These are phyloP conservation scores for Acrocephalus arundinaceus DNA, from an alignment of 2,113 vertebrate genomes.

Conservation along the genomic window DNA sequence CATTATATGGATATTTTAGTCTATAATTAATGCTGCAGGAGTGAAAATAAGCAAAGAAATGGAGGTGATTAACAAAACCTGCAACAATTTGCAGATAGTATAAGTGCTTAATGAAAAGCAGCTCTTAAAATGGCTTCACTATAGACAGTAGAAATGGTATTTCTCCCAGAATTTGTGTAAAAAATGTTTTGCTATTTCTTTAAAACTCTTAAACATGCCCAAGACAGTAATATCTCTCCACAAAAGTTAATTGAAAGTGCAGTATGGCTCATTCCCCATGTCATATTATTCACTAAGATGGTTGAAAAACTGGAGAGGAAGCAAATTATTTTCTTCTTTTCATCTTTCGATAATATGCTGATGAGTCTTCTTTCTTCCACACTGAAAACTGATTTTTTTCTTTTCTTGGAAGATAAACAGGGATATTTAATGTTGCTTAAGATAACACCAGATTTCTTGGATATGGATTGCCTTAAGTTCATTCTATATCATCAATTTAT, in stretches of 20 bases:
- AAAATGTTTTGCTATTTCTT: neutral
- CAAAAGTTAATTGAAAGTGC: neutral
- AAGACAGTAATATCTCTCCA: neutral
- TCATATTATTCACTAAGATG: neutral
- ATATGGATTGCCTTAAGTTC: neutral
- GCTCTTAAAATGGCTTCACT: neutral
- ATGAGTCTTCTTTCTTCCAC: neutral
- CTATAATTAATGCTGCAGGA: neutral
- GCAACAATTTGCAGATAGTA: neutral
- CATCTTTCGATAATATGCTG: neutral
- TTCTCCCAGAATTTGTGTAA: neutral
- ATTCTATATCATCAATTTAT: neutral
- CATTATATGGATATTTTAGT: neutral
- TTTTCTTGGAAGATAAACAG: neutral
- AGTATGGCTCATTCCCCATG: neutral
- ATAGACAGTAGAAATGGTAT: neutral
- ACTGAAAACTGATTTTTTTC: neutral
- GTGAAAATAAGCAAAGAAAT: constrained; percentile 12
- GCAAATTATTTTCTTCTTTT: neutral
- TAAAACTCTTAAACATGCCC: neutral
- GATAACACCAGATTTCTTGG: neutral
- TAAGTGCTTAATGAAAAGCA: neutral
- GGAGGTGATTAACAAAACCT: neutral
- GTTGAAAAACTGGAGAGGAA: neutral
- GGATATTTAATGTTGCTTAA: neutral